A percentile compares a stretch with the other conserved stretches of the same genome.
Evolutionary conservation across 2,888 invertebrate species (phyloP).

Genomic region (Cataglyphis albicans): DNA sequence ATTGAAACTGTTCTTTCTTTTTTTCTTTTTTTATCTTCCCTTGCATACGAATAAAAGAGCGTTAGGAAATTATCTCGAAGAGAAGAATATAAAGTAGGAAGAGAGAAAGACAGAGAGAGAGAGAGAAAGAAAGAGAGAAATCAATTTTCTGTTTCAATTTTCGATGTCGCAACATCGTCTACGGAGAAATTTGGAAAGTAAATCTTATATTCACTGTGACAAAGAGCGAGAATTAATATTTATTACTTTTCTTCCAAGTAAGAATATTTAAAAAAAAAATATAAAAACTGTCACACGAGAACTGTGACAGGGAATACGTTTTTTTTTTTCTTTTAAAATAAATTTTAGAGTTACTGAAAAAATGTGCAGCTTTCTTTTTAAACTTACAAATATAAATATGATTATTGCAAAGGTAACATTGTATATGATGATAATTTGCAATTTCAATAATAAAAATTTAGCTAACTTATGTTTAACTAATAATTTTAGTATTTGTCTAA

Average conservation of each 20-base stretch:
- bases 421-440: neutral
- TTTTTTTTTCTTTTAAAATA: neutral
- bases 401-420: neutral
- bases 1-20: conserved; percentile 41
- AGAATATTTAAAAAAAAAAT: neutral
- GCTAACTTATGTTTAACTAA: neutral
- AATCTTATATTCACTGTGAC: neutral
- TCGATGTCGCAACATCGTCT: neutral
- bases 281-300: conserved; percentile 10
- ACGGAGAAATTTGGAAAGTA: neutral
- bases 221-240: conserved; percentile 21
- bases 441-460: neutral
- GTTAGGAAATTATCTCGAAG: conserved; percentile 43
- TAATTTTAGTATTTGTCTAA: neutral
- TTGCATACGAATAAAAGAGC: conserved; percentile 1
- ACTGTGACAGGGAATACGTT: neutral
- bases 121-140: conserved; percentile 31
- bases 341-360: neutral
- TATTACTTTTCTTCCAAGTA: neutral
- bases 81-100: neutral
- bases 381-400: neutral
- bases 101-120: conserved; percentile 6
- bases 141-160: conserved; percentile 48
- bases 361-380: neutral
- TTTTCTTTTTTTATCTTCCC: neutral